Conservation (phyloP, 2,888 invertebrate genomes). For the Caenorhabditis sulstoni region DNA sequence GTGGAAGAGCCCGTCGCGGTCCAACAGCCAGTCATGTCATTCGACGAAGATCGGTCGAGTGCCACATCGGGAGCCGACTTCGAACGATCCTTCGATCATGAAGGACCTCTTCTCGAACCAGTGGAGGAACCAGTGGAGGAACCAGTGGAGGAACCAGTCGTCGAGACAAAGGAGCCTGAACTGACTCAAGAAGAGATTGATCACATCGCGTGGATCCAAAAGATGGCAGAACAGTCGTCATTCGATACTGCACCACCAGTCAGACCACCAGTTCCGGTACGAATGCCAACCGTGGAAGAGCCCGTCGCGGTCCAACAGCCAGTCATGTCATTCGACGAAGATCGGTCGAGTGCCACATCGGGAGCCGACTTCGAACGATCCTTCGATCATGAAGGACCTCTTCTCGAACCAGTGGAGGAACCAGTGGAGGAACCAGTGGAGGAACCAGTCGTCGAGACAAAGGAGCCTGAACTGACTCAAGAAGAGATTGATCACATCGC, state of each 20-base stretch:
- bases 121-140: neutral
- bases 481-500: slow-evolving; percentile 58
- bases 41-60: slow-evolving; percentile 28
- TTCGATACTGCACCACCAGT: slow-evolving; percentile 32
- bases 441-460: neutral
- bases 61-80: slow-evolving; percentile 46
- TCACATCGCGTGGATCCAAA: slow-evolving; percentile 56
- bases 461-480: slow-evolving; percentile 36
- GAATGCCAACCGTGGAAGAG: slow-evolving; percentile 13
- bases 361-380: slow-evolving; percentile 52
- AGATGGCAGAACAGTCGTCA: slow-evolving; percentile 32
- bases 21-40: neutral
- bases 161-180: neutral
- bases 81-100: slow-evolving; percentile 21
- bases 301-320: slow-evolving; percentile 6
- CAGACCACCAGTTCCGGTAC: slow-evolving; percentile 15
- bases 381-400: slow-evolving; percentile 32
- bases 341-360: slow-evolving; percentile 54
- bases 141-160: neutral
- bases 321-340: slow-evolving; percentile 2
- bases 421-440: no score
- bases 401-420: no score
- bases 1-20: neutral
- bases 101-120: slow-evolving; percentile 13
- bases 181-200: slow-evolving; percentile 47